Percentiles rank a stretch among this genome's conserved stretches.
Conservation (phyloP, 2,113 vertebrate genomes). For the Neolamprologus brichardi region DNA sequence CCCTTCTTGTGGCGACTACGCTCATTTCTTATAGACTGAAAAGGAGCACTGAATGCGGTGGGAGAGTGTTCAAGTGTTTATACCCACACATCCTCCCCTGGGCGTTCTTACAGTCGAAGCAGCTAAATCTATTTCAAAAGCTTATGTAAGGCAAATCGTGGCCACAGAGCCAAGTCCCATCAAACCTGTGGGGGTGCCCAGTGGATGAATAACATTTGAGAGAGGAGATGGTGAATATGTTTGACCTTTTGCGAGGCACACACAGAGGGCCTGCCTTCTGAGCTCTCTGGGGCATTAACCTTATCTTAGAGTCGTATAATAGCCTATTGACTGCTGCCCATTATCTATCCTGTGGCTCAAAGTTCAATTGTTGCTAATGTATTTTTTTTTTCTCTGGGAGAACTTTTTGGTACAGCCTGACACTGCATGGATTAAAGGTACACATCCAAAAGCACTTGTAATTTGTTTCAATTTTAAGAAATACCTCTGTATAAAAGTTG, state of each 20-base stretch:
- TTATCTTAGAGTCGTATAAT: slow-evolving; percentile 46
- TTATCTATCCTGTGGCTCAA: neutral
- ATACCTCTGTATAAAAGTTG: neutral
- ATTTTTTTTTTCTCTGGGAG: slow-evolving; percentile 1
- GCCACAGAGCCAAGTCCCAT: slow-evolving; percentile 20
- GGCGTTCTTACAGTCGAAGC: neutral
- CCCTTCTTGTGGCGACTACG: neutral
- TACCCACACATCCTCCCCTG: slow-evolving; percentile 4
- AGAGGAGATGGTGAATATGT: slow-evolving; percentile 27
- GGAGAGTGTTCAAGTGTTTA: slow-evolving; percentile 23
- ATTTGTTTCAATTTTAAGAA: neutral
- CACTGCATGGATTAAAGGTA: neutral
- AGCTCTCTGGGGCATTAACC: slow-evolving; percentile 38
- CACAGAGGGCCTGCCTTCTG: neutral
- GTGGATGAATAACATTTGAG: slow-evolving; percentile 19
- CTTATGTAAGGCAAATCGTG: neutral
- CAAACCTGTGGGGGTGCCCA: neutral
- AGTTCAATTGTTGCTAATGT: neutral
- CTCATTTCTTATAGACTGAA: slow-evolving; percentile 32
- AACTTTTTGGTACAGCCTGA: neutral
- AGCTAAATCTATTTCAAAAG: slow-evolving; percentile 33
- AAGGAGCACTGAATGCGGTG: slow-evolving; percentile 18
- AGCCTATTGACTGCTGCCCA: slow-evolving; percentile 27
- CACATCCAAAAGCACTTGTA: neutral
- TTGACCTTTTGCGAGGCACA: slow-evolving; percentile 35